Percentiles rank a stretch among this genome's conserved stretches.
Conservation (phyloP, 2,113 vertebrate genomes). For the Nicator chloris region DNA sequence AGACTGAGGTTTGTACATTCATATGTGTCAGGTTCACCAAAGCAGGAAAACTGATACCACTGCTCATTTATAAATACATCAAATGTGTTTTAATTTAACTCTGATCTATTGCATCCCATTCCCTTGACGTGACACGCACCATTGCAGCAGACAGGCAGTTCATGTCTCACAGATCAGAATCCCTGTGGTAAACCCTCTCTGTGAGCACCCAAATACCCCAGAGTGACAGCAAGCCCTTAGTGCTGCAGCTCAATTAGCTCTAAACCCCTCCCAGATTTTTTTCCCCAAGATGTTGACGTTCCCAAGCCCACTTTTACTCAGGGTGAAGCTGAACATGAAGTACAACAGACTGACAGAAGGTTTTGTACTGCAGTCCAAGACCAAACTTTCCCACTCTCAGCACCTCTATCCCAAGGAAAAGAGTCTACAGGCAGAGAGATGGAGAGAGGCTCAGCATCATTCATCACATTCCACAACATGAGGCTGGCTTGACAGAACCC, state of each 20-base stretch:
- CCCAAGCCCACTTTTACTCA: not conserved
- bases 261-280: not conserved
- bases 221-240: not conserved
- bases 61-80: slow-evolving; percentile 1
- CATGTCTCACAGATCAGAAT: not conserved
- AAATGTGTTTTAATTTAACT: slow-evolving; percentile 30
- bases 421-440: not conserved
- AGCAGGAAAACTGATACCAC: not conserved
- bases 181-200: not conserved
- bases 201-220: not conserved
- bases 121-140: not conserved
- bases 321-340: not conserved
- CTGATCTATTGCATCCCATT: not conserved
- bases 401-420: not conserved
- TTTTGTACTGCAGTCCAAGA: not conserved
- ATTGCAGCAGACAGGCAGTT: not conserved
- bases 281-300: not conserved
- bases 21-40: not conserved
- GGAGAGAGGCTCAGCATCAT: not conserved
- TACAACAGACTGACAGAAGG: not conserved
- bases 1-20: not conserved
- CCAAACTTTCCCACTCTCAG: not conserved
- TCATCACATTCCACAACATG: not conserved
- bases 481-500: not conserved
- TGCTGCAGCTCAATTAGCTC: not conserved